These are phyloP conservation scores for Cryptocephalus moraei DNA, from an alignment of 2,888 invertebrate species.

Conservation along the genomic window DNA sequence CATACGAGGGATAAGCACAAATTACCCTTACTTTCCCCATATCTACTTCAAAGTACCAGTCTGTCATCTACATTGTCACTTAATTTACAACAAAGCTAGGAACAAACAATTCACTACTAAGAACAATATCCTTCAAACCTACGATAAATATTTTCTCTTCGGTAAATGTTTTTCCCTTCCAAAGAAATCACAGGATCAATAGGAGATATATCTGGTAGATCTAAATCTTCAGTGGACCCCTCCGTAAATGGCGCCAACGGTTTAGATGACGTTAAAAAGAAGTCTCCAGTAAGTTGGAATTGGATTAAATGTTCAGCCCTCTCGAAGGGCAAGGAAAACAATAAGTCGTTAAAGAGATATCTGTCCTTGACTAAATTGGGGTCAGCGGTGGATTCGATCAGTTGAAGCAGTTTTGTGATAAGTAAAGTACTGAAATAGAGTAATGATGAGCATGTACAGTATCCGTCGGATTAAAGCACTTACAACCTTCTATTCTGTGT, in stretches of 20 bases:
- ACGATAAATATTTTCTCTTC: conserved; percentile 57
- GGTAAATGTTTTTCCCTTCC: conserved; percentile 52
- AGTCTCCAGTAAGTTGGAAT: conserved; percentile 55
- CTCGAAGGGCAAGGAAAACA: conserved; percentile 47
- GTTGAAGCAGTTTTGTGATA: conserved; percentile 52
- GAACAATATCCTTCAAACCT: conserved; percentile 38
- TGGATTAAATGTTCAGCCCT: conserved; percentile 53
- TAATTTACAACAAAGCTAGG: no score
- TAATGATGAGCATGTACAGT: not conserved
- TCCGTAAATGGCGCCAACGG: conserved; percentile 46
- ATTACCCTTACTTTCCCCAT: no score
- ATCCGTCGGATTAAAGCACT: not conserved
- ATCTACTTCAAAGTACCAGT: no score
- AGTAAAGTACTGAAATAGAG: conserved; percentile 54
- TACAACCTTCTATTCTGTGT: conserved; percentile 46
- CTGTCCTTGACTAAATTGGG: conserved; percentile 44
- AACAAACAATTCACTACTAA: no score
- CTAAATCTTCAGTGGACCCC: conserved; percentile 42
- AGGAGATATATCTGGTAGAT: conserved; percentile 66
- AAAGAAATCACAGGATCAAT: conserved; percentile 62
- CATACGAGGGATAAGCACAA: no score
- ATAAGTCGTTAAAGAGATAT: conserved; percentile 49
- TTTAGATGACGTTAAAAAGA: conserved; percentile 52
- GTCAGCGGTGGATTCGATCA: conserved; percentile 56
- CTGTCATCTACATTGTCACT: no score